Evolutionary conservation across 2,888 invertebrate genomes (phyloP).

Genomic region (Chaitophorus viminalis): DNA sequence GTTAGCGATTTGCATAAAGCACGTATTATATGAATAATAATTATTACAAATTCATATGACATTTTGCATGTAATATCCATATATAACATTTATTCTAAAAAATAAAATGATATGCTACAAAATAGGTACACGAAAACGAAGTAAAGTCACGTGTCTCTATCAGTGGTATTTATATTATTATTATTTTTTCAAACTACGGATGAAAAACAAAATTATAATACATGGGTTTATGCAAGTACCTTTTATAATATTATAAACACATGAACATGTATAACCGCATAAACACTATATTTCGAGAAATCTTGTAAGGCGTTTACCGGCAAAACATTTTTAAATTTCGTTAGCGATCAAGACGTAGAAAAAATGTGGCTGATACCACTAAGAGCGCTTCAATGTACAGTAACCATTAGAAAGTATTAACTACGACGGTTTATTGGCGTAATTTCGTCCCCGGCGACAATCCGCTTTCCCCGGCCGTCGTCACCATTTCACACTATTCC

Average conservation of each 20-base stretch:
- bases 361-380: background rate
- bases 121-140: background rate
- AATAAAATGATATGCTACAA: background rate
- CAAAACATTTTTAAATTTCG: conserved; percentile 22
- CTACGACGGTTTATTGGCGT: background rate
- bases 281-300: background rate
- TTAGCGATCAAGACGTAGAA: background rate
- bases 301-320: background rate
- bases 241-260: no score
- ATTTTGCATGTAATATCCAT: no score
- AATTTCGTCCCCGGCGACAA: conserved; percentile 31
- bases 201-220: background rate
- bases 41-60: no score
- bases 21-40: no score
- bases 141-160: background rate
- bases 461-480: conserved; percentile 29
- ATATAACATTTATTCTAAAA: background rate
- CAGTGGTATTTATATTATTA: background rate
- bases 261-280: background rate
- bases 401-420: conserved; percentile 43
- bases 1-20: no score
- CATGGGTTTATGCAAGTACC: background rate
- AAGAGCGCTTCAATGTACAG: background rate
- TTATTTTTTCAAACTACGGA: background rate
- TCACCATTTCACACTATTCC: background rate